Conservation (phyloP, 2,113 vertebrate genomes). For the Corythornis madagascariensis region DNA sequence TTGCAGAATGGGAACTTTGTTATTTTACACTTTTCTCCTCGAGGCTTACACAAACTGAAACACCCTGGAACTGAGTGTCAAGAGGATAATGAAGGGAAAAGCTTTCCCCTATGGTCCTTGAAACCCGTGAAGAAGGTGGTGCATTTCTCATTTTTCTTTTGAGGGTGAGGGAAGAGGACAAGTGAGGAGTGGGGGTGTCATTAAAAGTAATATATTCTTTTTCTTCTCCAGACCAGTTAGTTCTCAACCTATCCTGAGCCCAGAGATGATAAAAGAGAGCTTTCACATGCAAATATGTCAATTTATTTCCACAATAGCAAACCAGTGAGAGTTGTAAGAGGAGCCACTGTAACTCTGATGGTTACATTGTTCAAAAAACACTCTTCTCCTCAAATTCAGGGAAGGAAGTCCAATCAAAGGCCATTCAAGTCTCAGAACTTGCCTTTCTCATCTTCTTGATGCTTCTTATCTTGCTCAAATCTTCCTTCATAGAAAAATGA, state of each 20-base stretch:
- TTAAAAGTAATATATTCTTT: not conserved
- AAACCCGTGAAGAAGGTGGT: not conserved
- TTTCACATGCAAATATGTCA: slow-evolving; percentile 63
- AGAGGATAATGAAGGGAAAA: not conserved
- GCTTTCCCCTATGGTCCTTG: not conserved
- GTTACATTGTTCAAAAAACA: not conserved
- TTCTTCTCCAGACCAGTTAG: not conserved
- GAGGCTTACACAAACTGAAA: not conserved
- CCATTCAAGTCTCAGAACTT: slow-evolving; percentile 16
- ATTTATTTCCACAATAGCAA: slow-evolving; percentile 47
- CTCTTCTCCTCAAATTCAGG: not conserved
- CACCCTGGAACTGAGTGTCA: not conserved
- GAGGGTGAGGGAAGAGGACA: not conserved
- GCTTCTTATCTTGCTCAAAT: not conserved
- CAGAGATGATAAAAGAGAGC: not conserved
- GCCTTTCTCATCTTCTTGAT: not conserved
- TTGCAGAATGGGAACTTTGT: not conserved
- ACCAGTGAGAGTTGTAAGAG: not conserved
- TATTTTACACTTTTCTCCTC: not conserved
- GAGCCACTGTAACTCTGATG: not conserved
- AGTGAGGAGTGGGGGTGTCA: not conserved
- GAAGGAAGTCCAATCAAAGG: slow-evolving; percentile 17
- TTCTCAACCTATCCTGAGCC: not conserved
- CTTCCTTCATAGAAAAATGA: not conserved
- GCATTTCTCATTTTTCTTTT: not conserved